Percentiles rank a stretch among this genome's conserved stretches.
Evolutionary conservation across 2,113 vertebrate species (phyloP).

Genomic region (Zosterops borbonicus): DNA sequence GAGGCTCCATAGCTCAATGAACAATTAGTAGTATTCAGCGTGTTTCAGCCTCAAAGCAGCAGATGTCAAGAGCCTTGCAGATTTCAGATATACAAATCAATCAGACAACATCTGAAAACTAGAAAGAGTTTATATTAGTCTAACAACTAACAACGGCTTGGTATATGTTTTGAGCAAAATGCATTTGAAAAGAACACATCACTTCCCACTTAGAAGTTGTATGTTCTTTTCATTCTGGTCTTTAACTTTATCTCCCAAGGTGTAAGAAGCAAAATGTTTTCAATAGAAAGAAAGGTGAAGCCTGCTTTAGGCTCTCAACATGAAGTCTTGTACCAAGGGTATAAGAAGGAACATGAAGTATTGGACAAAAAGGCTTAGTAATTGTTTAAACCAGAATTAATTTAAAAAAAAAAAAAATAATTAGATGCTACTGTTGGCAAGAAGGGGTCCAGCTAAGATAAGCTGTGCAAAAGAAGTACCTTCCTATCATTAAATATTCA

Average conservation of each 20-base stretch:
- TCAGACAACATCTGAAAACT: neutral
- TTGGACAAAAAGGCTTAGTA: neutral
- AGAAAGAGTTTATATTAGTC: neutral
- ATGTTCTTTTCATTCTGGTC: neutral
- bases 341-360: neutral
- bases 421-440: neutral
- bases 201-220: neutral
- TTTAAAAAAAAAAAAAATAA: neutral
- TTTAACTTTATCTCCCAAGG: neutral
- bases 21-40: neutral
- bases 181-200: neutral
- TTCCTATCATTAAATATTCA: slow-evolving; percentile 8
- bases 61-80: slow-evolving; percentile 3
- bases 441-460: slow-evolving; percentile 11
- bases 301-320: neutral
- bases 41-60: slow-evolving; percentile 9
- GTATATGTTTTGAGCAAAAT: neutral
- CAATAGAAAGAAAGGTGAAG: neutral
- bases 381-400: slow-evolving; percentile 3
- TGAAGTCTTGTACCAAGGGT: neutral
- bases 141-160: neutral
- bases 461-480: slow-evolving; percentile 7
- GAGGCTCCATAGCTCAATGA: neutral
- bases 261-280: neutral
- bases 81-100: slow-evolving; percentile 20